Evolutionary conservation across 1,140 invertebrate species (phyloP), one percentile per base, ranked within the genome.

Genomic region (Ips nitidus): DNA sequence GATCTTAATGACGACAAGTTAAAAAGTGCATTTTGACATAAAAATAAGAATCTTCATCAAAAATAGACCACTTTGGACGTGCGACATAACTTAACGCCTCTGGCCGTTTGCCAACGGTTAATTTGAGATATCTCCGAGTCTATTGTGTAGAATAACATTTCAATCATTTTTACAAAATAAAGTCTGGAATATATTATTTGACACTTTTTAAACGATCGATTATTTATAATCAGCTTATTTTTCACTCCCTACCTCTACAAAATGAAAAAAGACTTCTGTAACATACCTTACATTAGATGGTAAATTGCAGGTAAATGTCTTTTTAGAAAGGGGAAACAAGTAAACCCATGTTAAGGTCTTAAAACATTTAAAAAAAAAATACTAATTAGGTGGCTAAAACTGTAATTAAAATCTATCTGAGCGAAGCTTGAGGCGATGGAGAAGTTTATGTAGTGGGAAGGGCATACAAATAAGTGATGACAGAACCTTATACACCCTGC

Each of bases 51-150:
- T 74, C 76, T 77, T 74, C 74, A 79, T 80, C 76, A 72, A 77
- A 80, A 80, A 80, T 80, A 80, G 77, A 80, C 78, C 75, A 78
- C 77, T 78, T 22, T 77, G 75, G 76, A 78, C 75, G 73, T 76
- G 74, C 75, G 75, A 77, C 78, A 79, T 80, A 79, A 77, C 77
- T 80, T 75, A 75, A 63, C 55, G 57, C 22, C 22, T 37, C 67
- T 81, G 79, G 80, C 75, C 57, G 39, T 38, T 39, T 62, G 78
- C 79, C 80, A 81, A 75, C 75, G 66, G 77, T 78, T 81, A 81
- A 81, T 80, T 80, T 75, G 74, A 80, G 79, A 77, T 73, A 74
- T 78, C 77, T 72, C 73, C 76, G 76, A 73, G 70, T 78, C 77
- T 78, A 80, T 79, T 80, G 77, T 80, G 57, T 59, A 41, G 66